phyloP scores from a whole-genome alignment of 1,140 invertebrate genomes.

The Xylocopa sonorina region DNA sequence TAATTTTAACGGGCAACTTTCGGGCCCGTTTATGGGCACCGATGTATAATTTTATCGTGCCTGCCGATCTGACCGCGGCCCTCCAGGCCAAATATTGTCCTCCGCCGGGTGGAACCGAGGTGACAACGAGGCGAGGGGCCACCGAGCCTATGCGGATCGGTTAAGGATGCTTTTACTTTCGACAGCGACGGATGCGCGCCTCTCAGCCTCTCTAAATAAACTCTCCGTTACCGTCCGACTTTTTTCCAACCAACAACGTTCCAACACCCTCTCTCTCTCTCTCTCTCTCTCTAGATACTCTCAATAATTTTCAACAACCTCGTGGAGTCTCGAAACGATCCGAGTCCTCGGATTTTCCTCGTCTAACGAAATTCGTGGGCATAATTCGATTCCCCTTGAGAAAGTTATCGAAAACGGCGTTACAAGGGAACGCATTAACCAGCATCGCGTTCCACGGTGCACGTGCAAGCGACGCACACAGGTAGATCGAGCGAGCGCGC shows the following conservation, averaged over 20 bases:
- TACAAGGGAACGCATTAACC: conserved; percentile 16
- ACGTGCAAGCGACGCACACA: neutral
- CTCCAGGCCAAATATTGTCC: conserved; percentile 68
- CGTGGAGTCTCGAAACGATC: too few species aligned
- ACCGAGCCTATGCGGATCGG: neutral
- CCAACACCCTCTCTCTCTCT: too few species aligned
- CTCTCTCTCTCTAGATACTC: too few species aligned
- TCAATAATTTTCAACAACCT: too few species aligned
- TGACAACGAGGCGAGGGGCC: conserved; percentile 16
- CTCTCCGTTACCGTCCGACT: too few species aligned
- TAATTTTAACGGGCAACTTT: conserved; percentile 78
- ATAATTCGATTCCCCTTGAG: conserved; percentile 15
- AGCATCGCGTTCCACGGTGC: neutral
- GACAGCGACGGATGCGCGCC: neutral
- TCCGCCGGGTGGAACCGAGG: conserved; percentile 41
- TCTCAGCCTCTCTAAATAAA: neutral
- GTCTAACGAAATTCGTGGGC: too few species aligned
- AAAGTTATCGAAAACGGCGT: conserved; percentile 15
- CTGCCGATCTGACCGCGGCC: conserved; percentile 75
- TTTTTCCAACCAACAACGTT: too few species aligned
- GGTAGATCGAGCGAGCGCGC: neutral
- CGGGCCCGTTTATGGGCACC: conserved; percentile 75
- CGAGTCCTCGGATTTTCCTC: too few species aligned
- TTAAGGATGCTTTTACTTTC: conserved; percentile 43
- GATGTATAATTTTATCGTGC: conserved; percentile 80